These are phyloP conservation scores for Trissolcus japonicus DNA, from an alignment of 2,888 invertebrate genomes.

Conservation along the genomic window DNA sequence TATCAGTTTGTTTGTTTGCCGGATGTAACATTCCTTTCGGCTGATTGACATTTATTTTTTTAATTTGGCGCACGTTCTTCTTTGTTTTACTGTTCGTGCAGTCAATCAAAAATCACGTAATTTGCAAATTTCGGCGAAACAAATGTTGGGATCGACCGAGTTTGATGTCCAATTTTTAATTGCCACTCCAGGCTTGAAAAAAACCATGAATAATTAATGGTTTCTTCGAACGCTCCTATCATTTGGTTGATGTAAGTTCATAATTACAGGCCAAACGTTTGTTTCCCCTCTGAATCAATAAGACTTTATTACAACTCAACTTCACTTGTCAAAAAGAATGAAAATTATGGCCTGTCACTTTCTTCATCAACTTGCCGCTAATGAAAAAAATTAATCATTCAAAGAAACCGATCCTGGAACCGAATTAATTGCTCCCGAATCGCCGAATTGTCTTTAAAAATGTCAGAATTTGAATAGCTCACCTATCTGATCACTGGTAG, in stretches of 20 bases:
- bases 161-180: conserved; percentile 1
- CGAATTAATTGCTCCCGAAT: no score
- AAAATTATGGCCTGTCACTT: neutral
- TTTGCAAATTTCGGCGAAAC: no score
- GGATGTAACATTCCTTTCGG: neutral
- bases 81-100: no score
- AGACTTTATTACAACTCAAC: conserved; percentile 17
- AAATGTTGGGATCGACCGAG: no score
- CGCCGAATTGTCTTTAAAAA: neutral
- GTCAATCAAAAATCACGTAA: no score
- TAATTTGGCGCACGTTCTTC: no score
- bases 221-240: conserved; percentile 4
- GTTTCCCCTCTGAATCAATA: conserved; percentile 12
- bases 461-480: neutral
- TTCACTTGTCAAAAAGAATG: neutral
- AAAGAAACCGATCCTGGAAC: no score
- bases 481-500: neutral
- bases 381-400: conserved; percentile 8
- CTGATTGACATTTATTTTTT: conserved; percentile 1
- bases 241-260: conserved; percentile 13
- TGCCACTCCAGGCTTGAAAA: conserved; percentile 1
- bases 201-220: neutral
- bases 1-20: conserved; percentile 2
- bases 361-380: neutral
- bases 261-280: conserved; percentile 14